phyloP scores from a whole-genome alignment of 2,797 vertebrate genomes.

The Cichlasoma orientale region DNA sequence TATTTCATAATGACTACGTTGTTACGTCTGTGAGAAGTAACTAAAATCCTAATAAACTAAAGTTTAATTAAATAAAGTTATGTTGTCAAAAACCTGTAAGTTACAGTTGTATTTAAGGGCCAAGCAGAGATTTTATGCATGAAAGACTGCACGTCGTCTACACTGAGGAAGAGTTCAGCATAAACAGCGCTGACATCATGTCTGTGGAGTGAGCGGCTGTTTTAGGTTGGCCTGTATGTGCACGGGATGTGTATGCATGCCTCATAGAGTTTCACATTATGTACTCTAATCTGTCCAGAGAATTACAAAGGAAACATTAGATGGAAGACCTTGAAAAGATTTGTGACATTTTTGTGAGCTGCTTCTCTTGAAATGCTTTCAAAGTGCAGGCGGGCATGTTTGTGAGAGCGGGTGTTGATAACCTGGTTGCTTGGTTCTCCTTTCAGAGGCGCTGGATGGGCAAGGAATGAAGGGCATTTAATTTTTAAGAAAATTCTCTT shows the following conservation, averaged over 20 bases:
- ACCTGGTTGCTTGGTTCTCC: constrained; percentile 17
- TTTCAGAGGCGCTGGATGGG: neutral
- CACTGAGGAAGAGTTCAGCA: constrained; percentile 41
- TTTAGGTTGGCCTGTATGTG: constrained; percentile 44
- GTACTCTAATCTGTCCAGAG: constrained; percentile 59
- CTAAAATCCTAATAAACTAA: neutral
- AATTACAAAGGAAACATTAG: constrained; percentile 73
- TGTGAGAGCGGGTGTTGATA: constrained; percentile 35
- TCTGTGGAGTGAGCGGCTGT: constrained; percentile 48
- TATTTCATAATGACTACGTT: neutral
- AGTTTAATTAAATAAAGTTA: neutral
- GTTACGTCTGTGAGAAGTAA: neutral
- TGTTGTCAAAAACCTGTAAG: constrained; percentile 59
- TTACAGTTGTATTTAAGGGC: constrained; percentile 49
- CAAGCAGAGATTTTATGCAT: constrained; percentile 56
- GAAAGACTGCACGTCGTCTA: constrained; percentile 53
- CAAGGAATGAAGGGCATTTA: neutral
- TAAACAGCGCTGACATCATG: constrained; percentile 64
- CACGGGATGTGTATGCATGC: constrained; percentile 51
- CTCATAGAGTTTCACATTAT: constrained; percentile 71
- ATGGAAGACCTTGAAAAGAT: constrained; percentile 65
- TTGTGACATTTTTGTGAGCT: constrained; percentile 55
- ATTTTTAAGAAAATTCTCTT: neutral
- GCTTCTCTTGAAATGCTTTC: constrained; percentile 50
- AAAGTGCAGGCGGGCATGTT: constrained; percentile 6